Base-by-base conservation (phyloP, 2,888 invertebrate genomes). In the Siphlonurus alternatus region DNA sequence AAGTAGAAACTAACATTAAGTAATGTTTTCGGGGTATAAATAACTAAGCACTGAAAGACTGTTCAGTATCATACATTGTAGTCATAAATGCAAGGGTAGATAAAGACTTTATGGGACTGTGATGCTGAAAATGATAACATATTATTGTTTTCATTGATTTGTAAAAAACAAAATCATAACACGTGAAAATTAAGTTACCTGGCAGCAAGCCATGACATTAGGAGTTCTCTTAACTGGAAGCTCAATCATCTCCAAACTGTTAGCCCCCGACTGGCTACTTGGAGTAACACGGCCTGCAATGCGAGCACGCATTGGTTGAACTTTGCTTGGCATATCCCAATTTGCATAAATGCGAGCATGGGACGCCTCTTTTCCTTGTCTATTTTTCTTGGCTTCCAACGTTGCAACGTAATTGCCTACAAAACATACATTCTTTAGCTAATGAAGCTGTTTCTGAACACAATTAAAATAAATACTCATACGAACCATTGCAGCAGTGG, bases 261-360 rank as follows among this genome's bases (percentile, higher is more conserved):
- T 73, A 68, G 78, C 80, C 22, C 76, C 76, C 65, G 83, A 79
- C 66, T 84, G 78, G 67, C 82, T 82, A 62, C 85, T 86, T 0
- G 87, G 87, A 15, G 87, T 88, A 0, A 87, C 87, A 70, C 85
- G 77, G 1, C 87, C 88, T 1, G 88, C 88, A 65, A 88, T 87
- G 63, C 88, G 76, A 20, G 85, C 86, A 65, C 84, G 76, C 80
- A 85, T 82, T 19, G 72, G 71, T 25, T 71, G 70, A 15, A 64
- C 62, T 23, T 65, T 56, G n/a, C 56, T 56, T 69, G 70, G 78
- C 70, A 79, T 77, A 71, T 85, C 83, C 84, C 89, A 89, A 72
- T 88, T 87, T 2, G 87, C 82, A 72, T 89, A 89, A 23, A 88
- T 81, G 65, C 88, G 78, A n/a, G 83, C 81, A 69, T 84, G 85